A percentile compares a stretch with the other conserved stretches of the same genome.
Evolutionary conservation across 2,888 invertebrate genomes (phyloP).

Genomic region (Deladenus siricidicola): DNA sequence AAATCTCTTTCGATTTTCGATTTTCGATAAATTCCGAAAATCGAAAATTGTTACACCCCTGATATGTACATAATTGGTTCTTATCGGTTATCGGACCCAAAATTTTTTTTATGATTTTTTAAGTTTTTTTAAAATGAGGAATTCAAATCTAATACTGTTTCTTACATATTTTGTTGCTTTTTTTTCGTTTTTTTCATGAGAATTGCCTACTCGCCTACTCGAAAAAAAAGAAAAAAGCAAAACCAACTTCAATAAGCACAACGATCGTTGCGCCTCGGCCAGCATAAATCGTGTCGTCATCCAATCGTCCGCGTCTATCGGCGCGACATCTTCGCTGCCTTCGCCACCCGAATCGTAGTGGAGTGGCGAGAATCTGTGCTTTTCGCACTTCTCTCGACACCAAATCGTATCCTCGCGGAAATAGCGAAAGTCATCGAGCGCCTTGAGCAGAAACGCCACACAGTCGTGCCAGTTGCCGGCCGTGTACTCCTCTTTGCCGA

Average conservation of each 20-base stretch:
- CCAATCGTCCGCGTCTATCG: conserved; percentile 54
- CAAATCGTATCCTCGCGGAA: conserved; percentile 61
- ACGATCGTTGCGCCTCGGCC: conserved; percentile 27
- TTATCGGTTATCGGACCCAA: no score
- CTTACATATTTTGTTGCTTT: neutral
- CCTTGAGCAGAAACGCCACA: conserved; percentile 63
- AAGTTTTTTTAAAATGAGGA: no score
- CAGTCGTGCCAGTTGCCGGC: conserved; percentile 62
- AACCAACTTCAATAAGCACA: conserved; percentile 29
- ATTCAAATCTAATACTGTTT: neutral
- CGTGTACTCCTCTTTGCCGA: conserved; percentile 45
- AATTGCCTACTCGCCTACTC: no score
- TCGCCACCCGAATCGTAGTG: neutral
- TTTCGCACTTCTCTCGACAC: conserved; percentile 63
- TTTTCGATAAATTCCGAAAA: no score
- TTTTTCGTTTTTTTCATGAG: no score
- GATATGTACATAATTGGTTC: no score
- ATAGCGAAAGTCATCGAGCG: conserved; percentile 60
- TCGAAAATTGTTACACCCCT: no score
- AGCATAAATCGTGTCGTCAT: conserved; percentile 17
- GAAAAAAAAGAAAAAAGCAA: neutral
- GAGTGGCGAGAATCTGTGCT: no score
- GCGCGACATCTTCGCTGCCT: conserved; percentile 51
- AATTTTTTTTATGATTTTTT: no score
- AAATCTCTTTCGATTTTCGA: no score